phyloP scores from a whole-genome alignment of 92 coral and sea anemone species.

The Ricordea florida region DNA sequence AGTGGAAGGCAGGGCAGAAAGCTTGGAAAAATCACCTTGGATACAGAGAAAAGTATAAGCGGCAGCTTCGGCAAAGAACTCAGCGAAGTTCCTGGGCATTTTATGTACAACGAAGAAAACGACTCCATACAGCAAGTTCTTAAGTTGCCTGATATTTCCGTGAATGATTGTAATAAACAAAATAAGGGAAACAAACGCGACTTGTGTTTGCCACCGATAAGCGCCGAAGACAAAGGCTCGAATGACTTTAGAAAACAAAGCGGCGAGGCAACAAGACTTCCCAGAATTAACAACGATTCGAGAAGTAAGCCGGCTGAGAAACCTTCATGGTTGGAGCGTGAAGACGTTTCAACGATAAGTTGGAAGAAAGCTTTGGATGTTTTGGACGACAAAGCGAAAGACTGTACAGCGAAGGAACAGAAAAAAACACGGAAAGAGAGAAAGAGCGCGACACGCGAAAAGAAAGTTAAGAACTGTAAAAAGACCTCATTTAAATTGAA shows the following conservation, averaged over 20 bases:
- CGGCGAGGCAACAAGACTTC: slow-evolving; percentile 58
- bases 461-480: not conserved
- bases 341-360: slow-evolving; percentile 59
- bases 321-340: slow-evolving; percentile 70
- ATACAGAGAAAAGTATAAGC: slow-evolving; percentile 45
- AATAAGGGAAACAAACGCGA: slow-evolving; percentile 36
- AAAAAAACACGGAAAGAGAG: not conserved
- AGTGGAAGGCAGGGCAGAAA: slow-evolving; percentile 53
- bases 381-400: slow-evolving; percentile 53
- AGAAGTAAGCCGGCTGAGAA: slow-evolving; percentile 8
- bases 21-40: slow-evolving; percentile 62
- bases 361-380: slow-evolving; percentile 82
- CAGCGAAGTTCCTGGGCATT: slow-evolving; percentile 65
- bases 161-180: slow-evolving; percentile 35
- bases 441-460: not conserved
- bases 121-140: slow-evolving; percentile 82
- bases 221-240: slow-evolving; percentile 50
- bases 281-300: slow-evolving; percentile 52
- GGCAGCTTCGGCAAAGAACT: slow-evolving; percentile 28
- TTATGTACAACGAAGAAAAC: slow-evolving; percentile 71
- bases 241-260: slow-evolving; percentile 41
- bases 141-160: slow-evolving; percentile 75
- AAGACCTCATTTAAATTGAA: no score
- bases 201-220: slow-evolving; percentile 69
- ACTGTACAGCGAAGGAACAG: slow-evolving; percentile 6